phyloP scores from a whole-genome alignment of 2,797 vertebrate genomes.

The Amblyraja radiata region DNA sequence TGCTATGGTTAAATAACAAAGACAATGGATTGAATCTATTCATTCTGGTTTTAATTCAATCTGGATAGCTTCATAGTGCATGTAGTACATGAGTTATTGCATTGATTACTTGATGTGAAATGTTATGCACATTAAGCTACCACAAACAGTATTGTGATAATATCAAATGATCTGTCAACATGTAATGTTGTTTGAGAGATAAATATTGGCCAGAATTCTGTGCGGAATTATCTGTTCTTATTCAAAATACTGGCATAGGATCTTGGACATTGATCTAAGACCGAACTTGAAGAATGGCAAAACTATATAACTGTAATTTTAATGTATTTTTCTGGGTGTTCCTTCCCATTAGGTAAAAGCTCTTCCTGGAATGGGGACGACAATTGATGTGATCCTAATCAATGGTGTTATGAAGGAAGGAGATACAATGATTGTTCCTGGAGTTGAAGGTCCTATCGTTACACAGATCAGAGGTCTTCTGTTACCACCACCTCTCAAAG shows the following conservation, averaged over 20 bases:
- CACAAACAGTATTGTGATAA: too few relatives aligned
- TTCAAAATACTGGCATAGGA: background rate
- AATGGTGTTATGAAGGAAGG: slow-evolving; percentile 84
- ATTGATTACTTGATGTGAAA: background rate
- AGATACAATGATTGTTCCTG: slow-evolving; percentile 89
- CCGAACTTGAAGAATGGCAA: background rate
- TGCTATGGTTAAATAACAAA: background rate
- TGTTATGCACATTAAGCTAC: too few relatives aligned
- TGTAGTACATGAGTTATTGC: background rate
- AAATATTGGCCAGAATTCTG: background rate
- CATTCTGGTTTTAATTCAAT: background rate
- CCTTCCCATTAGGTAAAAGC: slow-evolving; percentile 76
- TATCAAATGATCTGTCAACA: background rate
- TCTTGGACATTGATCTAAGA: background rate
- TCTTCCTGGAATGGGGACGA: slow-evolving; percentile 94
- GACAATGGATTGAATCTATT: background rate
- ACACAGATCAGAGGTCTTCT: slow-evolving; percentile 92
- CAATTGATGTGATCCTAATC: slow-evolving; percentile 93
- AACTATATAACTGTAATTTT: background rate
- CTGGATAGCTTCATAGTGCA: background rate
- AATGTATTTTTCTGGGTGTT: background rate
- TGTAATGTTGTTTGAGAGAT: background rate
- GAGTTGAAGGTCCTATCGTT: slow-evolving; percentile 93
- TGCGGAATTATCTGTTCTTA: background rate
- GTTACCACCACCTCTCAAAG: slow-evolving; percentile 90